A percentile compares a stretch with the other conserved stretches of the same genome.
Evolutionary conservation across 64 coral and sea anemone species (phyloP).

Genomic region (Pocillopora verrucosa): DNA sequence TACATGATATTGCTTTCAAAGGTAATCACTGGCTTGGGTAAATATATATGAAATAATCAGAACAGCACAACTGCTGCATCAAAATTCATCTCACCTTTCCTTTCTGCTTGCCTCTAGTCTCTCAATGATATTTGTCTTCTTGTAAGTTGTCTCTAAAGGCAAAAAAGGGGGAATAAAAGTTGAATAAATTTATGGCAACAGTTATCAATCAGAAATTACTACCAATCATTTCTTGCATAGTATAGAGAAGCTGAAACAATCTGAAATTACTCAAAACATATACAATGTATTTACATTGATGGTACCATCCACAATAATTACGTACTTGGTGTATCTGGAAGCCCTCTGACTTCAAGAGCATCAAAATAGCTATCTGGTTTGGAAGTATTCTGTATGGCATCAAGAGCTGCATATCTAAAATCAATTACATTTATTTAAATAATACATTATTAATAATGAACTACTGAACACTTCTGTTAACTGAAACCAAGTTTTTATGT

Average conservation of each 20-base stretch:
- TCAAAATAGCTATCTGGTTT: conserved; percentile 77
- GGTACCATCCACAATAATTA: not conserved
- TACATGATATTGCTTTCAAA: not conserved
- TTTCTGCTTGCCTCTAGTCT: conserved; percentile 80
- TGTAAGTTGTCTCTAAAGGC: conserved; percentile 45
- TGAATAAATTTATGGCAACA: too few relatives aligned
- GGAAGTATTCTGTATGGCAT: conserved; percentile 73
- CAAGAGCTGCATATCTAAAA: conserved; percentile 76
- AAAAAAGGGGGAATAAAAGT: not conserved
- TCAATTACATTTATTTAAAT: too few relatives aligned
- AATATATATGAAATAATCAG: not conserved
- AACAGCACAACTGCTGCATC: not conserved
- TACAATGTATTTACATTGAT: too few relatives aligned
- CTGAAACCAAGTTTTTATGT: too few relatives aligned
- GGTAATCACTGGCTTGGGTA: not conserved
- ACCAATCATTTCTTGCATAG: too few relatives aligned
- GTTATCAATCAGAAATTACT: too few relatives aligned
- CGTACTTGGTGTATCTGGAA: conserved; percentile 77
- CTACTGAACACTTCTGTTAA: too few relatives aligned
- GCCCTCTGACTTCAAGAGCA: conserved; percentile 80
- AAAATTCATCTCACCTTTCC: conserved; percentile 38
- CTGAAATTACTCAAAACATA: too few relatives aligned
- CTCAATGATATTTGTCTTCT: conserved; percentile 83
- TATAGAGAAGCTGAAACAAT: too few relatives aligned
- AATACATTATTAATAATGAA: too few relatives aligned